Evolutionary conservation across 2,797 vertebrate species (phyloP).

Genomic region (Mus minutoides): DNA sequence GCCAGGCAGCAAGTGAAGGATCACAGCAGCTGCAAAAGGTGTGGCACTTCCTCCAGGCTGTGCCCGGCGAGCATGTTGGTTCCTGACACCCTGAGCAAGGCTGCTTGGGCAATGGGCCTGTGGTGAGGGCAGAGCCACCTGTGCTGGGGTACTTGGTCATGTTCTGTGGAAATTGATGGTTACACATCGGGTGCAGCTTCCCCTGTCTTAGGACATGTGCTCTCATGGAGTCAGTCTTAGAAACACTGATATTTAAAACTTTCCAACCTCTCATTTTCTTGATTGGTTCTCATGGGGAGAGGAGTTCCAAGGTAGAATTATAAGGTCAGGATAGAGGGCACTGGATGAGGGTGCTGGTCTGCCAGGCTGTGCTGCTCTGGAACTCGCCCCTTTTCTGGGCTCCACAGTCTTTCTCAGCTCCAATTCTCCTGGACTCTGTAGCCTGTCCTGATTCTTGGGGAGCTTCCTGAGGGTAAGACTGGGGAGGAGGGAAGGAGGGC

Average conservation of each 20-base stretch:
- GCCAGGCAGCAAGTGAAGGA: neutral
- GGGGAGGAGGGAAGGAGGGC: no score
- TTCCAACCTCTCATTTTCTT: neutral
- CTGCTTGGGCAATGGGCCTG: conserved; percentile 17
- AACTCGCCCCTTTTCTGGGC: neutral
- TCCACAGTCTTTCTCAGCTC: neutral
- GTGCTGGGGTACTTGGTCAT: neutral
- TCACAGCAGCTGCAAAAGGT: neutral
- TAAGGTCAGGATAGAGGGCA: neutral
- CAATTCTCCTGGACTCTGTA: neutral
- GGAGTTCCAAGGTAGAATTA: neutral
- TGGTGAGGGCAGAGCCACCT: neutral
- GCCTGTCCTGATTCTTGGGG: neutral
- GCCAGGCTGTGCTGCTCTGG: neutral
- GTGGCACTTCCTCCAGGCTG: neutral
- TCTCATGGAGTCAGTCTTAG: neutral
- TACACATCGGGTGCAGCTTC: neutral
- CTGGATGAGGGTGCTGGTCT: neutral
- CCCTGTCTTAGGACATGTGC: neutral
- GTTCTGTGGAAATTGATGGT: conserved; percentile 14
- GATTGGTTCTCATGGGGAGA: neutral
- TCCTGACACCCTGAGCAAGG: neutral
- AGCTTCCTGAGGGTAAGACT: neutral
- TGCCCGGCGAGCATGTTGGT: accelerated
- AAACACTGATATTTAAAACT: neutral